Base-by-base conservation (phyloP, 30 jellyfish, hydroid and myxozoan species). In the Hydra vulgaris region DNA sequence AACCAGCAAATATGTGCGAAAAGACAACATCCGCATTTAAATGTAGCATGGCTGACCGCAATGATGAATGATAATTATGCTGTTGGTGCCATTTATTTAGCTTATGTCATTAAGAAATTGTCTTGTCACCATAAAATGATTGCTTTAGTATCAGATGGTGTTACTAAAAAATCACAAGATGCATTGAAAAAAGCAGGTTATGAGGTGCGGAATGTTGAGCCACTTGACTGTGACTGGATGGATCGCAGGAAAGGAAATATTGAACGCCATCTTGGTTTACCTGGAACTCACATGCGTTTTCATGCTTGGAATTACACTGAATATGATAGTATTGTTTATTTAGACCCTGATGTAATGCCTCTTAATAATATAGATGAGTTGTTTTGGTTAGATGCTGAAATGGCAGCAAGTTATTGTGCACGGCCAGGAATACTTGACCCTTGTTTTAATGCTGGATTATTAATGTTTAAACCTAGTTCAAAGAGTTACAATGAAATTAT, bases 211-310 rank as follows among this genome's bases (percentile, higher is more conserved):
- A 85, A 82, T 69, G 98, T 92, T 20, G 96, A 87, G 76, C 87
- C 98, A 1, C 74, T 92, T 52, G 98, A 92, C 75, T 92, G 98
- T 74, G 87, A 92, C 55, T 92, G 98, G 98, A 92, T 92, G 98
- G 98, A 92, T 27, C 86, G 93, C 70, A 79, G 79, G 54, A 92
- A 92, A 69, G 95, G 95, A 8, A 76, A 94, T 79, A 78, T 75
- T 55, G 89, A 79, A 68, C 95, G 95, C n/a, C 84, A 92, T 72
- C 61, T 78, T n/a, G 98, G 98, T 1, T 83, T 92, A 15, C 89
- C 95, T 23, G 98, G 98, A 1, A 92, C 98, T 19, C 96, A 87
- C 72, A 92, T 92, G 98, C 88, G 98, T 3, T 92, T 92, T 54
- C 95, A 87, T 80, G 98, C 98, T 12, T 92, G 98, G 98, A 87